Evolutionary conservation across 2,113 vertebrate species (phyloP).

Genomic region (Megalops atlanticus): DNA sequence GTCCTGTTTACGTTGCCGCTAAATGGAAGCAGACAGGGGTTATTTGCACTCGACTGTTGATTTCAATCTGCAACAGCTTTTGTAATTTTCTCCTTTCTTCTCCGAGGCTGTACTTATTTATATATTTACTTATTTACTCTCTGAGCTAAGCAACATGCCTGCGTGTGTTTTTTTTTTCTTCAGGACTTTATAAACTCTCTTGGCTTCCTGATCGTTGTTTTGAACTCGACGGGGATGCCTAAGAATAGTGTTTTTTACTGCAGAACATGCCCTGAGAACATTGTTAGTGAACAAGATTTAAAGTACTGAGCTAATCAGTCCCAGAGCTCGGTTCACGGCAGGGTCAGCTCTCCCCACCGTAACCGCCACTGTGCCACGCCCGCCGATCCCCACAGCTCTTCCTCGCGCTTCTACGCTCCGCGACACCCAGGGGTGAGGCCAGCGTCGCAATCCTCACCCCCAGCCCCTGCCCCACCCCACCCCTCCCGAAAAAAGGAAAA

Average conservation of each 20-base stretch:
- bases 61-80: slow-evolving; percentile 28
- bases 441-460: not conserved
- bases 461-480: not conserved
- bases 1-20: not conserved
- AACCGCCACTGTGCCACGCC: slow-evolving; percentile 29
- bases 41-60: slow-evolving; percentile 14
- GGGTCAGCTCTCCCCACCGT: slow-evolving; percentile 49
- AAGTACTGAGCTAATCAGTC: slow-evolving; percentile 54
- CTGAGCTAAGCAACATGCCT: slow-evolving; percentile 22
- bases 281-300: slow-evolving; percentile 60
- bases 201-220: slow-evolving; percentile 56
- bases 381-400: not conserved
- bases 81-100: slow-evolving; percentile 35
- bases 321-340: slow-evolving; percentile 52
- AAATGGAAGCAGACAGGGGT: slow-evolving; percentile 25
- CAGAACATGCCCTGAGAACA: slow-evolving; percentile 58
- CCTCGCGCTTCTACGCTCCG: slow-evolving; percentile 13
- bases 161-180: slow-evolving; percentile 28
- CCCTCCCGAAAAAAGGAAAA: no score
- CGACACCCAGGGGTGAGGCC: slow-evolving; percentile 39
- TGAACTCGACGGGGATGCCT: slow-evolving; percentile 57
- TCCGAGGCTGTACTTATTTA: slow-evolving; percentile 24
- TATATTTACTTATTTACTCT: slow-evolving; percentile 25
- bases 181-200: slow-evolving; percentile 34
- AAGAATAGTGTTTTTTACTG: slow-evolving; percentile 56